Conservation (phyloP, 1,140 invertebrate genomes). For the Zaprionus tsacasi region DNA sequence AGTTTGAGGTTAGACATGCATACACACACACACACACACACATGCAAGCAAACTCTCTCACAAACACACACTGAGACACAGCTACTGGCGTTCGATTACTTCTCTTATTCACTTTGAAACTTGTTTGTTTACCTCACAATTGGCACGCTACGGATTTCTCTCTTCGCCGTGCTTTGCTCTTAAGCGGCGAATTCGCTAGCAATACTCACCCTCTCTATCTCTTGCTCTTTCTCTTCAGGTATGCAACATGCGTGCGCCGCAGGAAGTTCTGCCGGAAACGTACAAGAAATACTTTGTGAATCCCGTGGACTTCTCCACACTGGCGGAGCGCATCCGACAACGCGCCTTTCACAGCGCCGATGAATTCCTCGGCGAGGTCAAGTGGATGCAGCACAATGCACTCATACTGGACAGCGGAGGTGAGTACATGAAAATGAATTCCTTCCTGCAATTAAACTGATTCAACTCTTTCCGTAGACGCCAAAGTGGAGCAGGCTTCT, state of each 20-base stretch:
- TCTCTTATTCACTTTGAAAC: slow-evolving; percentile 43
- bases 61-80: slow-evolving; percentile 5
- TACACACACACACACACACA: slow-evolving; percentile 26
- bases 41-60: slow-evolving; percentile 6
- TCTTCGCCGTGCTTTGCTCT: slow-evolving; percentile 49
- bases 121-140: slow-evolving; percentile 60
- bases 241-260: slow-evolving; percentile 58
- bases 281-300: slow-evolving; percentile 90
- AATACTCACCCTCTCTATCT: slow-evolving; percentile 16
- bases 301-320: slow-evolving; percentile 92
- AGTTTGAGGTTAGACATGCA: slow-evolving; percentile 53
- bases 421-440: slow-evolving; percentile 84
- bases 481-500: slow-evolving; percentile 87
- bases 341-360: slow-evolving; percentile 95
- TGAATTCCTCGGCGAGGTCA: slow-evolving; percentile 94
- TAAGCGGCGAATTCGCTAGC: slow-evolving; percentile 52
- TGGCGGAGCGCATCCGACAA: slow-evolving; percentile 91
- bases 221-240: slow-evolving; percentile 37
- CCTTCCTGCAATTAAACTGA: not conserved
- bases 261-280: slow-evolving; percentile 60
- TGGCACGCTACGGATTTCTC: slow-evolving; percentile 16
- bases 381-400: slow-evolving; percentile 97
- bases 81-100: not conserved
- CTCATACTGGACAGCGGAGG: slow-evolving; percentile 92
- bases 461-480: slow-evolving; percentile 30